Conservation (phyloP, 2,113 vertebrate species). For the Mirza zaza region DNA sequence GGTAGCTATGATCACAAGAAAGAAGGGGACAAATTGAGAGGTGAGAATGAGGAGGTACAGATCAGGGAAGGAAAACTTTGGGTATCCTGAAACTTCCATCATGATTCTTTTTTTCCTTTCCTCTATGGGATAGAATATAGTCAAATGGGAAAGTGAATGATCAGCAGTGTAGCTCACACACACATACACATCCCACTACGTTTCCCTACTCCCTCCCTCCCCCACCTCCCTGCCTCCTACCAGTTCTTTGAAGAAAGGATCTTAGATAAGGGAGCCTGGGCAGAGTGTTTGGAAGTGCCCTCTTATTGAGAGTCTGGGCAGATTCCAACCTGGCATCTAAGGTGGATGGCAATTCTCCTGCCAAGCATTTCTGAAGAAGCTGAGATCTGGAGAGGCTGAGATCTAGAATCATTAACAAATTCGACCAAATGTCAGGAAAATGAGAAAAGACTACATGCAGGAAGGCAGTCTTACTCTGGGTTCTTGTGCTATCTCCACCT, state of each 20-base stretch:
- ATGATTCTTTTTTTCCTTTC: background rate
- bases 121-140: background rate
- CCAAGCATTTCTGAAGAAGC: constrained; percentile 12
- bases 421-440: background rate
- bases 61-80: background rate
- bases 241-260: background rate
- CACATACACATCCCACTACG: no score
- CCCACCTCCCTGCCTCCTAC: background rate
- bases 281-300: background rate
- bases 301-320: background rate
- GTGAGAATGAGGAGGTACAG: background rate
- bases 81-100: background rate
- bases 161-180: background rate
- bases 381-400: background rate
- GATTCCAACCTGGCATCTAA: background rate
- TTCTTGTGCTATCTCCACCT: background rate
- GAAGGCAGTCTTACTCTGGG: background rate
- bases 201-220: background rate
- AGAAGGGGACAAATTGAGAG: background rate
- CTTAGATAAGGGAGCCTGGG: background rate
- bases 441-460: background rate
- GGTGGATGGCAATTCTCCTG: background rate
- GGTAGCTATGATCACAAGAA: background rate
- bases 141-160: background rate
- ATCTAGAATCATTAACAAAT: constrained; percentile 48